Conservation (phyloP, 2,888 invertebrate species). For the Andrena camellia region DNA sequence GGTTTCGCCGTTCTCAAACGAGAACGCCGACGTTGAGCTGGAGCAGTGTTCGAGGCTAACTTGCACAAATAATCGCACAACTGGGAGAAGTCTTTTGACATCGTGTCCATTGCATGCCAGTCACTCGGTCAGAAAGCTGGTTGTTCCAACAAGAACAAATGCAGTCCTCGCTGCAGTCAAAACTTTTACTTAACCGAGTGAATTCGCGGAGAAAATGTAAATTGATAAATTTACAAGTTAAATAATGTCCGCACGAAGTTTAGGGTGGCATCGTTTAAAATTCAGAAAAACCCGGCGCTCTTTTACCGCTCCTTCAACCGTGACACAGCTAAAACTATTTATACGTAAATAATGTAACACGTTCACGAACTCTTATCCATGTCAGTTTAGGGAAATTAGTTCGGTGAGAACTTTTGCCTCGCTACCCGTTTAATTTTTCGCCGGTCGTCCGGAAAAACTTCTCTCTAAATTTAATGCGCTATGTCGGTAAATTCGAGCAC, state of each 20-base stretch:
- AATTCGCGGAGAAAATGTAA: conserved; percentile 39
- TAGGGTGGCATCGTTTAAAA: conserved; percentile 32
- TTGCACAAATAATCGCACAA: conserved; percentile 41
- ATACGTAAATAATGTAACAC: conserved; percentile 59
- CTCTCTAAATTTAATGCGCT: conserved; percentile 40
- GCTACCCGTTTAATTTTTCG: conserved; percentile 55
- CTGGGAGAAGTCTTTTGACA: conserved; percentile 19
- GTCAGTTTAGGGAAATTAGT: conserved; percentile 68
- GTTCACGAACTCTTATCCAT: conserved; percentile 49
- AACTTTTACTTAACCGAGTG: background rate
- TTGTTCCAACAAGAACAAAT: background rate
- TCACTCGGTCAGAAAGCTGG: background rate
- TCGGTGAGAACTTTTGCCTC: conserved; percentile 33
- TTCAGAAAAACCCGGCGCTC: conserved; percentile 26
- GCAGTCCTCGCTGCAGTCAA: background rate
- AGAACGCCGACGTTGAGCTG: conserved; percentile 40
- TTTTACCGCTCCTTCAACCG: background rate
- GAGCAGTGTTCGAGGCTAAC: conserved; percentile 31
- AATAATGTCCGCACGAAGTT: conserved; percentile 47
- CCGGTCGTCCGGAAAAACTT: conserved; percentile 32
- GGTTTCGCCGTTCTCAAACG: conserved; percentile 26
- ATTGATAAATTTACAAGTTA: conserved; percentile 53
- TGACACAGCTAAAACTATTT: conserved; percentile 39
- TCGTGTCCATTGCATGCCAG: background rate
- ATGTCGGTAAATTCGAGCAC: conserved; percentile 5